Evolutionary conservation across 2,797 vertebrate genomes (phyloP).

Genomic region (Malurus leucopterus): DNA sequence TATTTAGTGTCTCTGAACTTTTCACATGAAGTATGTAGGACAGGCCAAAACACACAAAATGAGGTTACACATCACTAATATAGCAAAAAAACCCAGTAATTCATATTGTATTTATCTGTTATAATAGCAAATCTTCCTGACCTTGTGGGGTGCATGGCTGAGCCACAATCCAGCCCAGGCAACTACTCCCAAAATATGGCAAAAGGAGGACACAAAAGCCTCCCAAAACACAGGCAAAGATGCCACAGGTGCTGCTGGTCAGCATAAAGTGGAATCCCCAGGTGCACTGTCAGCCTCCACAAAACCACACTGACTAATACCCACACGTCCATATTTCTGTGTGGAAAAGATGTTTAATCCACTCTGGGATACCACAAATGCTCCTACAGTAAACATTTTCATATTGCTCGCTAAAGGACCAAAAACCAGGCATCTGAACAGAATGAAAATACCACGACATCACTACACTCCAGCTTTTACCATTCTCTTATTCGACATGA

Average conservation of each 20-base stretch:
- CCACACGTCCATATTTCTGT: accelerated
- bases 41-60: not conserved
- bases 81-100: not conserved
- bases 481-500: accelerated
- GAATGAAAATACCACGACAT: not conserved
- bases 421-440: accelerated
- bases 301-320: not conserved
- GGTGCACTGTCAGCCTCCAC: not conserved
- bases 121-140: not conserved
- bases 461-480: not conserved
- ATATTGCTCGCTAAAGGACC: accelerated
- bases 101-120: not conserved
- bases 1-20: not conserved
- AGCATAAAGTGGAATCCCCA: not conserved
- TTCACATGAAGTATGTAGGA: accelerated
- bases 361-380: accelerated
- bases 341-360: accelerated
- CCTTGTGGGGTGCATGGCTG: accelerated
- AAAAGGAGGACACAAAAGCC: not conserved
- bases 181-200: no score
- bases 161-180: not conserved
- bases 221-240: accelerated
- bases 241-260: not conserved
- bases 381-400: not conserved
- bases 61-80: accelerated